Evolutionary conservation across 2,113 vertebrate genomes (phyloP), one percentile per base, ranked within the genome.

Genomic region (Sinocyclocheilus anophthalmus): DNA sequence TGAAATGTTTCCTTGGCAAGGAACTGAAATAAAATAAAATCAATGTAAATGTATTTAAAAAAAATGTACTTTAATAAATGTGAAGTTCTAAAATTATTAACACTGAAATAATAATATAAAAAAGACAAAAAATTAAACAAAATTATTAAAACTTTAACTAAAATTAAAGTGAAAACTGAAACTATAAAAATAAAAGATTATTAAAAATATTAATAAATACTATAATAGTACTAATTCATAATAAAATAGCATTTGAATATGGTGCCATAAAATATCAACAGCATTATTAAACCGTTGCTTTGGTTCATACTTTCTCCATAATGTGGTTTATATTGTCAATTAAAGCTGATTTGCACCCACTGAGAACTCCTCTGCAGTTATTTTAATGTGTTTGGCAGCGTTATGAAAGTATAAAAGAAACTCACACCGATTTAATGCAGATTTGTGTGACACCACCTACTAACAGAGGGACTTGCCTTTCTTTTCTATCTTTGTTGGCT

Each of bases 371-470:
- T n/a, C 72, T 3, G 30, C 30, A 69, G 30, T 48, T 76, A 5
- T 14, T 30, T 53, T 30, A 18, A 53, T 53, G 24, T 8, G 30
- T 67, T 77, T 85, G 50, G 6, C 26, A 39, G 53, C 42, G 24
- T 69, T 63, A 45, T 13, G 18, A 24, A 77, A 39, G 26, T 24
- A 55, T 24, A 50, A 20, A 61, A 24, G 12, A 37, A 18, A 55
- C 16, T 57, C 65, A 75, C 48, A 42, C 11, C 11, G 6, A 39
- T 48, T 57, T 76, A 65, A 61, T 78, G 53, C 72, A 7, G 4
- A 50, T 76, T 72, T 55, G 81, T 86, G 57, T 3, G n/a, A 53
- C 37, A 65, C 37, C 42, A 72, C 87, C 76, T 50, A 83, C 79
- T 55, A 79, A 78, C 55, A 61, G 42, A 80, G 75, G 67, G 65